These are phyloP conservation scores for Apomyelois bistriatella DNA, from an alignment of 2,888 invertebrate genomes.

Conservation along the genomic window DNA sequence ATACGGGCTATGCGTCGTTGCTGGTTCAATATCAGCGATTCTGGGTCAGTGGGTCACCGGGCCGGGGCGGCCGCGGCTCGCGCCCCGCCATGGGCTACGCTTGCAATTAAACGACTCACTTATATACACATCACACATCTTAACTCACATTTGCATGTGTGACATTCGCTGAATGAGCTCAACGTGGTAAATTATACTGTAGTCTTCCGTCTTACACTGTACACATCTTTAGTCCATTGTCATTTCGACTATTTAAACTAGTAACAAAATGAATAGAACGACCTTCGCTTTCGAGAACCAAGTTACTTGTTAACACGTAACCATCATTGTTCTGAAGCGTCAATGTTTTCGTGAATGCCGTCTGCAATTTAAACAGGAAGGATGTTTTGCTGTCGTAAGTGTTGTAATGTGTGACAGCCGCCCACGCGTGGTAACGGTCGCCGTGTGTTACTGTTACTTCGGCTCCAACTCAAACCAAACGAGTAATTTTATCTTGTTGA, in stretches of 20 bases:
- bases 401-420: slow-evolving; percentile 45
- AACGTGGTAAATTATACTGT: slow-evolving; percentile 19
- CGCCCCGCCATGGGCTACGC: slow-evolving; percentile 42
- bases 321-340: slow-evolving; percentile 14
- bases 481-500: slow-evolving; percentile 12
- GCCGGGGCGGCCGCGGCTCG: slow-evolving; percentile 52
- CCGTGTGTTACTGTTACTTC: slow-evolving; percentile 60
- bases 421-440: slow-evolving; percentile 67
- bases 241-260: slow-evolving; percentile 5
- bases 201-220: not conserved
- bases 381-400: slow-evolving; percentile 35
- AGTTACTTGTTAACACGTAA: slow-evolving; percentile 10
- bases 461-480: slow-evolving; percentile 1
- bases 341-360: slow-evolving; percentile 18
- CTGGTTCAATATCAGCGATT: slow-evolving; percentile 77
- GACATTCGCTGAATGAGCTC: slow-evolving; percentile 22
- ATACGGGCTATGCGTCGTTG: slow-evolving; percentile 65
- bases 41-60: slow-evolving; percentile 77
- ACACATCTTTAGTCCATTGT: not conserved
- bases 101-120: slow-evolving; percentile 59
- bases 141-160: slow-evolving; percentile 25
- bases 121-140: slow-evolving; percentile 37
- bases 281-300: slow-evolving; percentile 17
- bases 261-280: slow-evolving; percentile 16
- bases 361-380: slow-evolving; percentile 33